Conservation (phyloP, 2,888 invertebrate genomes). For the Cryptocheilus praepositus region DNA sequence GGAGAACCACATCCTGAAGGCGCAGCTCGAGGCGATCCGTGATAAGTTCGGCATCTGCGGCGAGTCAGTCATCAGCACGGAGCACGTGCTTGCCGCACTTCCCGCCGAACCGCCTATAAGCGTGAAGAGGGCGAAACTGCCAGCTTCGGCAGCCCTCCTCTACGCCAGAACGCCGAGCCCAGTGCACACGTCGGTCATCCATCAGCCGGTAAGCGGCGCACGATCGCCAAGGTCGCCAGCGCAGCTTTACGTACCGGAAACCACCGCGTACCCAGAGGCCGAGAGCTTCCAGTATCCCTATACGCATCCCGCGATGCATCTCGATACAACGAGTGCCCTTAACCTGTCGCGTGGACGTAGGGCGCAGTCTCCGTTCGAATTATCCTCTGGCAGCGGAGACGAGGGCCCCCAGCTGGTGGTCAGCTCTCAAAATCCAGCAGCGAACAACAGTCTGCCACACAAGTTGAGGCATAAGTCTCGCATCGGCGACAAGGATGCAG, state of each 20-base stretch:
- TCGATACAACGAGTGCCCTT: slow-evolving; percentile 81
- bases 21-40: slow-evolving; percentile 93
- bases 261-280: slow-evolving; percentile 69
- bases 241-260: slow-evolving; percentile 70
- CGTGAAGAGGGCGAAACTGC: slow-evolving; percentile 83
- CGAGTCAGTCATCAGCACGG: slow-evolving; percentile 90
- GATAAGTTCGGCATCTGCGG: slow-evolving; percentile 95
- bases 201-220: slow-evolving; percentile 76
- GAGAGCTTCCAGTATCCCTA: slow-evolving; percentile 77
- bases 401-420: slow-evolving; percentile 77
- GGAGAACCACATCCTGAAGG: slow-evolving; percentile 95
- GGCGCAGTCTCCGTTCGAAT: slow-evolving; percentile 87
- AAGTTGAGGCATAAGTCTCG: slow-evolving; percentile 95
- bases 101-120: slow-evolving; percentile 91
- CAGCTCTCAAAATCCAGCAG: slow-evolving; percentile 76
- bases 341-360: slow-evolving; percentile 79
- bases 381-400: slow-evolving; percentile 84
- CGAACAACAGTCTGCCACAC: slow-evolving; percentile 89
- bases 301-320: slow-evolving; percentile 77
- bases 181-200: slow-evolving; percentile 80
- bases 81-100: slow-evolving; percentile 90
- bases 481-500: slow-evolving; percentile 92
- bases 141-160: slow-evolving; percentile 74
- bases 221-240: slow-evolving; percentile 71
- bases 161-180: slow-evolving; percentile 78